These are phyloP conservation scores for Strigamia crassipes DNA, from an alignment of 2,888 invertebrate species.

Conservation along the genomic window DNA sequence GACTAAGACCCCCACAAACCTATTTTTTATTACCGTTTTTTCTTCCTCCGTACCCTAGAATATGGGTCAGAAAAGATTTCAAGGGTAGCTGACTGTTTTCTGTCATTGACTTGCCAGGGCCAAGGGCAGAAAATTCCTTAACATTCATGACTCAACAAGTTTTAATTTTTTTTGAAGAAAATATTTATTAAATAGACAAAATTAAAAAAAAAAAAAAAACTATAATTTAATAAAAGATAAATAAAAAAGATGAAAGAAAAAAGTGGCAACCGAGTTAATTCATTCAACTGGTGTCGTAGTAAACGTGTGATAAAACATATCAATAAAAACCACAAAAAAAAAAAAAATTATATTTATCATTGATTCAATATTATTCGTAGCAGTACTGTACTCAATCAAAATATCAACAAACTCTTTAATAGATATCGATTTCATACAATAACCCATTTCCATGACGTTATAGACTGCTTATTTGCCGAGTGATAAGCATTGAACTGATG, in stretches of 20 bases:
- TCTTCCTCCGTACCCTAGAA: constrained; percentile 38
- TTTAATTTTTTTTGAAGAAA: background rate
- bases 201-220: background rate
- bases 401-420: background rate
- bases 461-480: background rate
- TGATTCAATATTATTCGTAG: background rate
- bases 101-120: constrained; percentile 40
- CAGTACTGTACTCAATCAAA: too few species aligned
- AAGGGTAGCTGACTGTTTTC: constrained; percentile 38
- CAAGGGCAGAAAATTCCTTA: constrained; percentile 34
- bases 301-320: too few species aligned
- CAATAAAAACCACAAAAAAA: too few species aligned
- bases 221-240: background rate
- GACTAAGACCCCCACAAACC: constrained; percentile 39
- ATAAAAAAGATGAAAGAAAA: background rate
- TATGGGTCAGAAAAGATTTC: constrained; percentile 35
- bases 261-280: background rate
- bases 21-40: constrained; percentile 40
- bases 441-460: background rate
- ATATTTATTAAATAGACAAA: background rate
- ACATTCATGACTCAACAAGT: background rate
- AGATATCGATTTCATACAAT: constrained; percentile 1
- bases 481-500: background rate
- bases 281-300: background rate
- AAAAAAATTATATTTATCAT: background rate